phyloP scores from a whole-genome alignment of 2,888 invertebrate genomes.

The Argyresthia albistria region DNA sequence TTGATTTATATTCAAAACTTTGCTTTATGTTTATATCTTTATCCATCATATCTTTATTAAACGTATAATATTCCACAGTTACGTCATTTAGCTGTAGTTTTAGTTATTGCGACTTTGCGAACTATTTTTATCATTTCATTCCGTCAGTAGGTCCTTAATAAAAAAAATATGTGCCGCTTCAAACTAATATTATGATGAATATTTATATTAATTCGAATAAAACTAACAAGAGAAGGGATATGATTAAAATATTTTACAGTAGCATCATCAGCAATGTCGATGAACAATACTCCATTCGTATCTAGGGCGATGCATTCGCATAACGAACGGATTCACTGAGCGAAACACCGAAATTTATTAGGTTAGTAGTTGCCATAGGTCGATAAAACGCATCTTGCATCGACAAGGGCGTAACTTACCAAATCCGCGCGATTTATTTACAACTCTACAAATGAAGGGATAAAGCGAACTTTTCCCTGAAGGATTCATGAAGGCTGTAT shows the following conservation, averaged over 20 bases:
- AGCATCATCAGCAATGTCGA: not conserved
- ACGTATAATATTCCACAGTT: too few relatives aligned
- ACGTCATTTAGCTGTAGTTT: too few relatives aligned
- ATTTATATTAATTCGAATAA: too few relatives aligned
- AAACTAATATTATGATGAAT: too few relatives aligned
- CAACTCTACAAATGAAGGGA: conserved; percentile 47
- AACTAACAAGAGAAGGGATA: too few relatives aligned
- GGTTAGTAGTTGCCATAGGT: conserved; percentile 72
- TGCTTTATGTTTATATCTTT: too few relatives aligned
- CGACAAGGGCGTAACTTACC: conserved; percentile 52
- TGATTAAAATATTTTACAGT: too few relatives aligned
- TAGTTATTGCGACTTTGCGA: too few relatives aligned
- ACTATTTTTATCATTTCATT: too few relatives aligned
- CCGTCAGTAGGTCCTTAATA: too few relatives aligned
- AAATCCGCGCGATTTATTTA: conserved; percentile 41
- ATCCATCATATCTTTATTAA: too few relatives aligned
- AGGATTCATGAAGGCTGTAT: conserved; percentile 41
- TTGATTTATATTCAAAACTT: conserved; percentile 33
- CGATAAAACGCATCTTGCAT: conserved; percentile 57
- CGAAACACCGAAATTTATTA: conserved; percentile 72
- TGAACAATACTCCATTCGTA: conserved; percentile 33
- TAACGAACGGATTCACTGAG: conserved; percentile 64
- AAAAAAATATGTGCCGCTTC: too few relatives aligned
- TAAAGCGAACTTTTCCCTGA: conserved; percentile 51
- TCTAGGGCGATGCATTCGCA: conserved; percentile 68